Conservation (phyloP, 2,113 vertebrate species). For the Jacana jacana region DNA sequence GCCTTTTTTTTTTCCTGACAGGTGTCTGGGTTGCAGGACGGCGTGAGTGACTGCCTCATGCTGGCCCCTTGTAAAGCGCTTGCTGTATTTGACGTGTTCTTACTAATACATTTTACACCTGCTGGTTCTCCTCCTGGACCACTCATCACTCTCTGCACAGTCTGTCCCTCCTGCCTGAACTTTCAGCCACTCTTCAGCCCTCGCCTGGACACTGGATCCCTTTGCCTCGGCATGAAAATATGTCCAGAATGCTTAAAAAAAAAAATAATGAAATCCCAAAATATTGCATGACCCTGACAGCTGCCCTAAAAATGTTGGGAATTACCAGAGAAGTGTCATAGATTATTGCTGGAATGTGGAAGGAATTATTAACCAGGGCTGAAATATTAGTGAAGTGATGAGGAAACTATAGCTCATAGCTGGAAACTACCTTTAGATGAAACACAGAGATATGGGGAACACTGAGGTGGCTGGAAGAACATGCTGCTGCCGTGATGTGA, state of each 20-base stretch:
- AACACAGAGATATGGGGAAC: neutral
- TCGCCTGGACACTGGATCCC: accelerated
- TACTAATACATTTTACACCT: neutral
- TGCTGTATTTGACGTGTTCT: neutral
- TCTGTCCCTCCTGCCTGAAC: neutral
- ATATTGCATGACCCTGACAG: neutral
- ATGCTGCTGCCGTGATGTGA: neutral
- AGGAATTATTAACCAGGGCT: neutral
- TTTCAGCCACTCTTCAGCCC: neutral
- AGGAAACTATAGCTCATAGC: neutral
- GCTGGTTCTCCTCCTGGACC: neutral
- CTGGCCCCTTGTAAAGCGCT: neutral
- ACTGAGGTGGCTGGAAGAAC: neutral
- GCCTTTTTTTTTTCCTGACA: neutral
- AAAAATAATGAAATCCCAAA: neutral
- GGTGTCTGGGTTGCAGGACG: neutral
- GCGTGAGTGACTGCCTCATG: neutral
- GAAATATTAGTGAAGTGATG: neutral
- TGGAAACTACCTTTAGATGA: conserved; percentile 24
- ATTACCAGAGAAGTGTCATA: conserved; percentile 30
- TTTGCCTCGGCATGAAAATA: neutral
- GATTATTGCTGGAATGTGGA: neutral
- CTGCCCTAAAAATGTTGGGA: neutral
- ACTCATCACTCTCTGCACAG: neutral
- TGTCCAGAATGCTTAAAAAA: neutral